Conservation (phyloP, 2,888 invertebrate genomes). For the Axea sp. region DNA sequence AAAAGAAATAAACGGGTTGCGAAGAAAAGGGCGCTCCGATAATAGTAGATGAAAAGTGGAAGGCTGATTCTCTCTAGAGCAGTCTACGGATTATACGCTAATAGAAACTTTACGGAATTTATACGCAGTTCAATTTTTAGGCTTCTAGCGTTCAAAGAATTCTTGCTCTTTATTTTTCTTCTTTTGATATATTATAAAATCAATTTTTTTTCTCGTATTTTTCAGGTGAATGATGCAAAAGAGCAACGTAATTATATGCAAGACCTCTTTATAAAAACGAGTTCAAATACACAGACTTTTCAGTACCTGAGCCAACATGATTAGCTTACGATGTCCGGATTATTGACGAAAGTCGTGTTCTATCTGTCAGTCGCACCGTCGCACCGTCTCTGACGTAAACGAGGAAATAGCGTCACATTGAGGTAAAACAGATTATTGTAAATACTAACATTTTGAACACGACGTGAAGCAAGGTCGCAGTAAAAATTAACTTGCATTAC, state of each 20-base stretch:
- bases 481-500: too few relatives aligned
- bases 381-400: not conserved
- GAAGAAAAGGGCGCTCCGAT: slow-evolving; percentile 43
- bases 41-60: slow-evolving; percentile 57
- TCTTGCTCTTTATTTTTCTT: not conserved
- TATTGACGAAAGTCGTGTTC: slow-evolving; percentile 17
- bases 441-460: too few relatives aligned
- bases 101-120: slow-evolving; percentile 50
- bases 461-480: too few relatives aligned
- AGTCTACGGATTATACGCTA: slow-evolving; percentile 48
- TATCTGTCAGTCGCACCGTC: not conserved
- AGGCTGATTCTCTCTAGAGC: slow-evolving; percentile 31
- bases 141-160: slow-evolving; percentile 9
- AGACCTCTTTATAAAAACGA: slow-evolving; percentile 1
- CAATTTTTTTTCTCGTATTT: slow-evolving; percentile 6
- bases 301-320: slow-evolving; percentile 24
- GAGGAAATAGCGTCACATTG: slow-evolving; percentile 8
- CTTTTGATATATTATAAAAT: not conserved
- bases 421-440: too few relatives aligned
- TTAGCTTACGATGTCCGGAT: slow-evolving; percentile 11
- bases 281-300: not conserved
- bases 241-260: not conserved
- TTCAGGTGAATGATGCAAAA: slow-evolving; percentile 9
- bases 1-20: slow-evolving; percentile 42
- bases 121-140: slow-evolving; percentile 38